phyloP scores from a whole-genome alignment of 2,113 vertebrate genomes.

The Vulpes ferrilata region DNA sequence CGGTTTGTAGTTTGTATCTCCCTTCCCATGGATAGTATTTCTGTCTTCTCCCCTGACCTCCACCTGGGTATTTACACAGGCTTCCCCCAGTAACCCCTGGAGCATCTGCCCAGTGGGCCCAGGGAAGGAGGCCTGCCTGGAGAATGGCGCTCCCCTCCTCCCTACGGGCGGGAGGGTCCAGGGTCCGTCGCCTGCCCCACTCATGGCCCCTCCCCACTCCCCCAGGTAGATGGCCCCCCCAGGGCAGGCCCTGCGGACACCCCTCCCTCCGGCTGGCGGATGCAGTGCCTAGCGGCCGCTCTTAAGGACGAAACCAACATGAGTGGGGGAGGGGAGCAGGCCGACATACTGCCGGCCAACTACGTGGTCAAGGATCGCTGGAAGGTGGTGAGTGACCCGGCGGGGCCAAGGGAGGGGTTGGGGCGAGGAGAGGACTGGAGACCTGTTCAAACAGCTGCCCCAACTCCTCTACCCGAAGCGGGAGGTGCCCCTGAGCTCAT shows the following conservation, averaged over 20 bases:
- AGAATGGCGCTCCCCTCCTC: neutral
- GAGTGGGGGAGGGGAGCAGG: slow-evolving; percentile 98
- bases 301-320: slow-evolving; percentile 99
- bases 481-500: slow-evolving; percentile 50
- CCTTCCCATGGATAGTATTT: neutral
- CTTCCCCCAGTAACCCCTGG: neutral
- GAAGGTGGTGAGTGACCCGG: slow-evolving; percentile 94
- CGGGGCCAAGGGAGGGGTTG: neutral
- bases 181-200: neutral
- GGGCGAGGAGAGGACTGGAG: neutral
- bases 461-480: neutral
- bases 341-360: slow-evolving; percentile 98
- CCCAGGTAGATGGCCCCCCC: slow-evolving; percentile 98
- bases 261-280: slow-evolving; percentile 93
- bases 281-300: slow-evolving; percentile 98
- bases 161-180: neutral
- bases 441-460: neutral
- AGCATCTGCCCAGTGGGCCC: neutral
- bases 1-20: neutral
- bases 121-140: slow-evolving; percentile 32
- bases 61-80: neutral
- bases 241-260: slow-evolving; percentile 95
- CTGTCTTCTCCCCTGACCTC: slow-evolving; percentile 32
- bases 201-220: slow-evolving; percentile 70
- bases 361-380: slow-evolving; percentile 99